Evolutionary conservation across 2,888 invertebrate genomes (phyloP).

Genomic region (Philereme vetulata): DNA sequence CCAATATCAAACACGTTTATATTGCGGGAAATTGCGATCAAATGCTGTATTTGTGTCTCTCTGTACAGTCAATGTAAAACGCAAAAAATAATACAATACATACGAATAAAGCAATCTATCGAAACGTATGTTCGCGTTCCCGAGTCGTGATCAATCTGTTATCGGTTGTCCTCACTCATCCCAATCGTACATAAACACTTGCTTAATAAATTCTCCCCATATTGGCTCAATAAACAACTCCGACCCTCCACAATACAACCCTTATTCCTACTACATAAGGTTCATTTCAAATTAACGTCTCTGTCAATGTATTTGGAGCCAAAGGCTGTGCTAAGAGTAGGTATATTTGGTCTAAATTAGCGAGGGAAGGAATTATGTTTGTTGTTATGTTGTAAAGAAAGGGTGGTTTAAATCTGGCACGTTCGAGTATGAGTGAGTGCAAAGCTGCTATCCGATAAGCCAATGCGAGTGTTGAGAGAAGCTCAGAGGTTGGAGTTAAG

Average conservation of each 20-base stretch:
- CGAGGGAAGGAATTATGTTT: constrained; percentile 14
- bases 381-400: no score
- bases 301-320: not conserved
- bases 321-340: constrained; percentile 14
- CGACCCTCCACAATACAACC: constrained; percentile 2
- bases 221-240: constrained; percentile 20
- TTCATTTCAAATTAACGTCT: not conserved
- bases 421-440: no score
- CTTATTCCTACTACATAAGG: constrained; percentile 7
- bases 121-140: not conserved
- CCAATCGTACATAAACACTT: constrained; percentile 23
- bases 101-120: not conserved
- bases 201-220: constrained; percentile 17
- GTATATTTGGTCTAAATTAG: constrained; percentile 27
- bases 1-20: no score
- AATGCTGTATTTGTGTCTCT: no score
- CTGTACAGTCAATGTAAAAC: no score
- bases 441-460: no score
- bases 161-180: constrained; percentile 17
- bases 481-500: no score
- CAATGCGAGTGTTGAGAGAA: no score
- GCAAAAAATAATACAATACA: no score
- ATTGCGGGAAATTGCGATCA: no score
- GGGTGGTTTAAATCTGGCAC: no score
- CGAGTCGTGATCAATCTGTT: constrained; percentile 13